Conservation (phyloP, 2,888 invertebrate species). For the Chloroclysta siterata region DNA sequence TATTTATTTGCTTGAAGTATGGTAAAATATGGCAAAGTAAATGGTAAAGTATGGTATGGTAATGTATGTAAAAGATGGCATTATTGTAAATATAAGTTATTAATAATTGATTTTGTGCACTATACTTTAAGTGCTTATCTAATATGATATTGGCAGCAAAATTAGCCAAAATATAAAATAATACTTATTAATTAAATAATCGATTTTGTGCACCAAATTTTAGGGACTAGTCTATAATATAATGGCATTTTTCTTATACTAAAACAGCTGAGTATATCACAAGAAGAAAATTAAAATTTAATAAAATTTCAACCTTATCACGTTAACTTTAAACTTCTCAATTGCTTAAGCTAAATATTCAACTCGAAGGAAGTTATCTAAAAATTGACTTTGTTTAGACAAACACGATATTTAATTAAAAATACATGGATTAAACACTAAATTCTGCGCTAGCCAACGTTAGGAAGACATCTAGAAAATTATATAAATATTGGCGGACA, state of each 20-base stretch:
- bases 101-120: background rate
- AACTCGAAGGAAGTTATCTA: background rate
- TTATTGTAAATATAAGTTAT: background rate
- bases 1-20: too few species aligned
- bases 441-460: too few species aligned
- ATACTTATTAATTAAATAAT: background rate
- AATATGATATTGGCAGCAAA: too few species aligned
- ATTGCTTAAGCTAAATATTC: background rate
- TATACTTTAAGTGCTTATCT: too few species aligned
- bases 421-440: too few species aligned
- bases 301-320: constrained; percentile 5
- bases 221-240: background rate
- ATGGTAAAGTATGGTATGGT: too few species aligned
- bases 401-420: too few species aligned
- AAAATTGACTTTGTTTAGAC: constrained; percentile 2
- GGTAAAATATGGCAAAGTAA: too few species aligned
- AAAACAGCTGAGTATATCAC: background rate
- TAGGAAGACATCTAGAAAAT: too few species aligned
- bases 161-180: too few species aligned
- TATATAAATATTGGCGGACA: too few species aligned
- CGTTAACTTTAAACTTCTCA: background rate
- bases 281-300: background rate
- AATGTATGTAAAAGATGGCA: constrained; percentile 12
- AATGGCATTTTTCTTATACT: constrained; percentile 16
- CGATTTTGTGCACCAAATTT: background rate